Evolutionary conservation across 2,888 invertebrate genomes (phyloP).

Genomic region (Microctonus hyperodae): DNA sequence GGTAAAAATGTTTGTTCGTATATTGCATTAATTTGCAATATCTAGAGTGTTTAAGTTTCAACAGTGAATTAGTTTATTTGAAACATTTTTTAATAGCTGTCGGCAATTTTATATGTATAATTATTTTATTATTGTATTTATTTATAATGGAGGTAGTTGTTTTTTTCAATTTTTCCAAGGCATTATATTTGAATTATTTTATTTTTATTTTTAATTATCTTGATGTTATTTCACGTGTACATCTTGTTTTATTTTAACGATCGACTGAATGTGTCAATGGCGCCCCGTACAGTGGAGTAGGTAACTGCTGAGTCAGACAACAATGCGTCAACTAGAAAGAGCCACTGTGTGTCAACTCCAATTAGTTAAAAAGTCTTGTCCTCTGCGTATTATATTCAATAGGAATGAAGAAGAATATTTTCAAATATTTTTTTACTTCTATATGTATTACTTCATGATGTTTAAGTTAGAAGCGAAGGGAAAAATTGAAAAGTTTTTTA

Average conservation of each 20-base stretch:
- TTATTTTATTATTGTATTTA: background rate
- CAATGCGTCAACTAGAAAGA: background rate
- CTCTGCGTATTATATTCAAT: background rate
- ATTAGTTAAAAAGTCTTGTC: conserved; percentile 4
- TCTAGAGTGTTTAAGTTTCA: background rate
- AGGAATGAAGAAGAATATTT: background rate
- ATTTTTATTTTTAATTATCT: too few relatives aligned
- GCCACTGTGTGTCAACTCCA: background rate
- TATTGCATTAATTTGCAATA: background rate
- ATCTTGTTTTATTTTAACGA: background rate
- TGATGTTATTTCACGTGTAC: background rate
- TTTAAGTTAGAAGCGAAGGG: background rate
- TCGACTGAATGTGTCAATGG: background rate
- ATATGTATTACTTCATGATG: background rate
- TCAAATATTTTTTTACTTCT: background rate
- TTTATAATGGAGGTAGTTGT: too few relatives aligned
- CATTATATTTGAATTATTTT: too few relatives aligned
- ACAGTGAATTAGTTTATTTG: background rate
- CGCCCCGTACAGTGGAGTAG: background rate
- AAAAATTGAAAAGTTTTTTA: background rate
- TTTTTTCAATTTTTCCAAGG: too few relatives aligned
- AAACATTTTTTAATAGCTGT: background rate
- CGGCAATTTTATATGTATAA: too few relatives aligned
- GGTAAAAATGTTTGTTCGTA: too few relatives aligned
- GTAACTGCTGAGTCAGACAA: background rate